These are phyloP conservation scores for Iselma pallidipennis DNA, from an alignment of 2,888 invertebrate genomes.

Conservation along the genomic window DNA sequence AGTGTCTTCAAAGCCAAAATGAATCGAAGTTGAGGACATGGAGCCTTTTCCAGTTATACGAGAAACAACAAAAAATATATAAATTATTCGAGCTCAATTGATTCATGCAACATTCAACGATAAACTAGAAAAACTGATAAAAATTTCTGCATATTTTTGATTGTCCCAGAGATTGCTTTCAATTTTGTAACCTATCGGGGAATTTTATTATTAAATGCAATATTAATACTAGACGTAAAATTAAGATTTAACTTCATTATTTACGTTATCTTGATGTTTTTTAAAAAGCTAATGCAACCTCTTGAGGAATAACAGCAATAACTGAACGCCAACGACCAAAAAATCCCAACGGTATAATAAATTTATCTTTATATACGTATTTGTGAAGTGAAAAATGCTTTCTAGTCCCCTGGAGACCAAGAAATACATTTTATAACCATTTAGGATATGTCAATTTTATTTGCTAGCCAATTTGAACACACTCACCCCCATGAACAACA, in stretches of 20 bases:
- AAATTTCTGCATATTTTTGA: too few relatives aligned
- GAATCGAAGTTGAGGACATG: background rate
- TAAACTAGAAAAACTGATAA: too few relatives aligned
- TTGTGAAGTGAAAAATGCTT: conserved; percentile 12
- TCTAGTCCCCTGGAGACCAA: background rate
- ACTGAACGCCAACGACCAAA: conserved; percentile 8
- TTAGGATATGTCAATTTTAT: conserved; percentile 1
- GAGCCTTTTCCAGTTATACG: too few relatives aligned
- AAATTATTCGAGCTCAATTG: too few relatives aligned
- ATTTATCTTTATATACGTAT: conserved; percentile 15
- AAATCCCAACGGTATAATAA: conserved; percentile 8
- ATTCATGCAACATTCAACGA: too few relatives aligned
- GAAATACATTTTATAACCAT: background rate
- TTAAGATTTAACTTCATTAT: background rate
- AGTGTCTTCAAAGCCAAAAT: background rate
- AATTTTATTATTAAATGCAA: too few relatives aligned
- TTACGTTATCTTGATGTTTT: background rate
- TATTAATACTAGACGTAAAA: too few relatives aligned
- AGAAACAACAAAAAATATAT: background rate
- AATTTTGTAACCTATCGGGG: too few relatives aligned
- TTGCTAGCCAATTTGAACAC: background rate
- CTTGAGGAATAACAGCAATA: conserved; percentile 8
- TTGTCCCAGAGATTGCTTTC: too few relatives aligned
- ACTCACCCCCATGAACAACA: background rate
- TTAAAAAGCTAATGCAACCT: background rate